Conservation (phyloP, 1,140 invertebrate genomes). For the Lepidurus apus region DNA sequence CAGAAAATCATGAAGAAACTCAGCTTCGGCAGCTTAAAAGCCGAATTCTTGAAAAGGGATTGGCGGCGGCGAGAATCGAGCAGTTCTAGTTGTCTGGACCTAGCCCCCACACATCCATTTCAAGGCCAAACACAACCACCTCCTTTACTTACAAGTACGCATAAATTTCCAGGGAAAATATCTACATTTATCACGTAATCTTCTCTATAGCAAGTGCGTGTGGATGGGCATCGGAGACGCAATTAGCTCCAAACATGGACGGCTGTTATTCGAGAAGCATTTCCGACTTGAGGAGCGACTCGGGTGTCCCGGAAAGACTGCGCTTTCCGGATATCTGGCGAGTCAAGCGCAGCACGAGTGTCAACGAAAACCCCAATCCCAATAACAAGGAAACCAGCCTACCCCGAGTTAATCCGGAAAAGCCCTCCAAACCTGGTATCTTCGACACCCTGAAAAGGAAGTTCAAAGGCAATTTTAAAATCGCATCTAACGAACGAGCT, state of each 20-base stretch:
- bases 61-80: constrained; percentile 24
- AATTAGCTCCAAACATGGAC: not conserved
- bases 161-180: not conserved
- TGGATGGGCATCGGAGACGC: not conserved
- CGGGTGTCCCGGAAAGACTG: constrained; percentile 3
- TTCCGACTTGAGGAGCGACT: constrained; percentile 22
- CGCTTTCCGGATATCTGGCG: constrained; percentile 23
- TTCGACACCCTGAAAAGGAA: constrained; percentile 32
- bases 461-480: constrained; percentile 29
- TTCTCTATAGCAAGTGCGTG: not conserved
- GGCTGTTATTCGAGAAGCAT: constrained; percentile 21
- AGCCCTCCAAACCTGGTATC: constrained; percentile 26
- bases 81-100: not conserved
- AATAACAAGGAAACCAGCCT: not conserved
- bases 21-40: constrained; percentile 31
- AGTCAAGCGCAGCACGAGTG: not conserved
- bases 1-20: constrained; percentile 32
- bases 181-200: not conserved
- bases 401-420: not conserved
- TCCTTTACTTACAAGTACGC: constrained; percentile 16
- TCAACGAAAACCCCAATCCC: constrained; percentile 18
- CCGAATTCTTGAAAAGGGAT: constrained; percentile 30
- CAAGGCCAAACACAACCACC: constrained; percentile 16
- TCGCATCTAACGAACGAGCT: constrained; percentile 23
- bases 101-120: constrained; percentile 9